These are phyloP conservation scores for Drosophila paramelanica DNA, from an alignment of 2,888 invertebrate genomes.

Conservation along the genomic window DNA sequence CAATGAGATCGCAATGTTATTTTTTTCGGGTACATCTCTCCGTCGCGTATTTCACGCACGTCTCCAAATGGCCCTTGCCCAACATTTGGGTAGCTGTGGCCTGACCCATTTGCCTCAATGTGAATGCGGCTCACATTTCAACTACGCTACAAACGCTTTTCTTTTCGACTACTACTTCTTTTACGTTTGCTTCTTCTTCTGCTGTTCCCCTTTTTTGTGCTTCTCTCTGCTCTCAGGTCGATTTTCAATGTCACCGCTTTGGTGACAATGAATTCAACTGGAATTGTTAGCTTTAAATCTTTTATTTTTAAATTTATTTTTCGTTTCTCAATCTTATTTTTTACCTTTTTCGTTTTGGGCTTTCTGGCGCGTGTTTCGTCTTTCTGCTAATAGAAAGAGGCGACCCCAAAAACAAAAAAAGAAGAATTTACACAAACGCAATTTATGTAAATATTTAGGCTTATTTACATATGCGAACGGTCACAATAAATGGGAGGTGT, in stretches of 20 bases:
- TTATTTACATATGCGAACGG: conserved; percentile 56
- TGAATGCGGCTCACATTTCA: conserved; percentile 68
- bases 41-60: conserved; percentile 61
- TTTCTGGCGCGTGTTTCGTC: conserved; percentile 58
- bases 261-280: conserved; percentile 68
- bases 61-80: conserved; percentile 68
- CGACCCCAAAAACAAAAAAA: conserved; percentile 7
- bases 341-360: conserved; percentile 10
- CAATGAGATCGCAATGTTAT: conserved; percentile 42
- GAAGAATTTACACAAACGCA: conserved; percentile 58
- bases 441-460: conserved; percentile 54
- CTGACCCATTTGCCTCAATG: conserved; percentile 76
- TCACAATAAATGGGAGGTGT: conserved; percentile 45
- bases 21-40: conserved; percentile 35
- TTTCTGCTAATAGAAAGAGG: conserved; percentile 25
- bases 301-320: conserved; percentile 10
- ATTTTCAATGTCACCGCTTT: conserved; percentile 71
- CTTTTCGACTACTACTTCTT: conserved; percentile 15
- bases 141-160: conserved; percentile 23
- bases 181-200: background rate
- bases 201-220: background rate
- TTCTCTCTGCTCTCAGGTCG: conserved; percentile 34
- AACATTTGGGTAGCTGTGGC: conserved; percentile 47
- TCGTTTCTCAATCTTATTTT: conserved; percentile 1
- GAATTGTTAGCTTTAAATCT: conserved; percentile 39